phyloP scores from a whole-genome alignment of 1,140 invertebrate species.

The Apis cerana region DNA sequence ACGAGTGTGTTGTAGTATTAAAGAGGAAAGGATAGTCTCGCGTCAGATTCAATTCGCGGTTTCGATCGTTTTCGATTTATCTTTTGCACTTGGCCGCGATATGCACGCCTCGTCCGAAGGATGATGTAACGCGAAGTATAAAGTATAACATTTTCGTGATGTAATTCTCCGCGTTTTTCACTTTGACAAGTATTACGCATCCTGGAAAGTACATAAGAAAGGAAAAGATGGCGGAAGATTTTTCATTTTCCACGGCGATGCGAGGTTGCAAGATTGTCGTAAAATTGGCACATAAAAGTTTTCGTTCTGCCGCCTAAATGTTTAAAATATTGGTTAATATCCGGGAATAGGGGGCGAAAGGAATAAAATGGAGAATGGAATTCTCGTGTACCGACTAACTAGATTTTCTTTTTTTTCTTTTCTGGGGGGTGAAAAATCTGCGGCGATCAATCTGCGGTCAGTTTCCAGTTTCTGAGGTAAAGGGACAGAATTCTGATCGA shows the following conservation, averaged over 20 bases:
- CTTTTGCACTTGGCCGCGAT: no score
- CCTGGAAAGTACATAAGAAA: background rate
- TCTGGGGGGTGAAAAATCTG: background rate
- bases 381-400: background rate
- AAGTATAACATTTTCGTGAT: background rate
- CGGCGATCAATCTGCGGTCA: background rate
- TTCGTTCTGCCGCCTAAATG: no score
- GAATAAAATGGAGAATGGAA: slow-evolving; percentile 1
- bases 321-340: slow-evolving; percentile 15
- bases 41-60: background rate
- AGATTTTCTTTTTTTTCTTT: background rate
- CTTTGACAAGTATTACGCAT: background rate
- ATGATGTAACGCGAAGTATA: background rate
- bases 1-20: background rate
- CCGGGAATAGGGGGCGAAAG: no score
- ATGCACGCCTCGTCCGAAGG: background rate
- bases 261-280: background rate
- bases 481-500: slow-evolving; percentile 11
- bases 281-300: background rate
- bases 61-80: background rate
- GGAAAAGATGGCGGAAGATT: background rate
- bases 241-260: background rate
- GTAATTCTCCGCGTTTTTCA: background rate
- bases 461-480: background rate
- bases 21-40: slow-evolving; percentile 10